Evolutionary conservation across 2,113 vertebrate genomes (phyloP).

Genomic region (Fulica atra): DNA sequence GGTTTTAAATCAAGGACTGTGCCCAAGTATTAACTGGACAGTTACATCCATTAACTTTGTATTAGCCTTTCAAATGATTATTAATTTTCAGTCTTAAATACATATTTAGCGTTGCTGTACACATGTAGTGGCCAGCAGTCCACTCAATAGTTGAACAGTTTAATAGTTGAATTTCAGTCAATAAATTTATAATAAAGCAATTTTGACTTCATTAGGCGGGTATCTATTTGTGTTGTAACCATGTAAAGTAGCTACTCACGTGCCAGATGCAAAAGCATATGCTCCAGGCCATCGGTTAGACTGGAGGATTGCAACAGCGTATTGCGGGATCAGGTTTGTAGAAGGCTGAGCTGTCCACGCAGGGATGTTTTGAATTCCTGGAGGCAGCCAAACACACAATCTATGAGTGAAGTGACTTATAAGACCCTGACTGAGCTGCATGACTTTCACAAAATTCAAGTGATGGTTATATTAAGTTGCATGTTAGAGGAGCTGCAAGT

Average conservation of each 20-base stretch:
- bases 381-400: neutral
- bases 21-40: neutral
- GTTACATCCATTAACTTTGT: neutral
- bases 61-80: neutral
- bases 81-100: neutral
- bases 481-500: neutral
- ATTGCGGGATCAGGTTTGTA: slow-evolving; percentile 81
- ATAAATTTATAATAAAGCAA: slow-evolving; percentile 1
- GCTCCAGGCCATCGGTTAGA: slow-evolving; percentile 96
- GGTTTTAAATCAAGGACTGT: neutral
- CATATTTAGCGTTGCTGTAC: neutral
- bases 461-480: neutral
- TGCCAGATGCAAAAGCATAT: slow-evolving; percentile 83
- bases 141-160: neutral
- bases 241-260: slow-evolving; percentile 72
- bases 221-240: neutral
- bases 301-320: slow-evolving; percentile 84
- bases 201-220: neutral
- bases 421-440: neutral
- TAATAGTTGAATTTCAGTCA: neutral
- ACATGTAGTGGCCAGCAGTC: neutral
- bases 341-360: slow-evolving; percentile 86
- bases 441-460: neutral
- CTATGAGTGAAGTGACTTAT: neutral
- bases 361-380: slow-evolving; percentile 83